phyloP scores from a whole-genome alignment of 2,797 vertebrate genomes.

The Coregonus ussuriensis region DNA sequence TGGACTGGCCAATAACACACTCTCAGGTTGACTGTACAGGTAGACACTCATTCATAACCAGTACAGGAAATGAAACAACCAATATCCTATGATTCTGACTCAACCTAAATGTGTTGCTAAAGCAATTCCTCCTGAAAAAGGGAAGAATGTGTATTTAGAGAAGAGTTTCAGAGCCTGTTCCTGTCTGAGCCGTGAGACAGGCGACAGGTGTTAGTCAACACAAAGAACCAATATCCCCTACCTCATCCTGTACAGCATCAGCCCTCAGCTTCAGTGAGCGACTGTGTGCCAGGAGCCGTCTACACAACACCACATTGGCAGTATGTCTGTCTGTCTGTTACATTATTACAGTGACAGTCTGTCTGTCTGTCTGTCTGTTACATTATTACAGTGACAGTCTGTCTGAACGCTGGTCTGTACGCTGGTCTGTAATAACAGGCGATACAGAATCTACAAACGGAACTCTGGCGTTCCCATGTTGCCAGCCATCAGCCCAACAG shows the following conservation, averaged over 20 bases:
- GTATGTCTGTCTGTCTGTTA: not conserved
- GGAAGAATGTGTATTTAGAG: not conserved
- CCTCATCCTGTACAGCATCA: constrained; percentile 75
- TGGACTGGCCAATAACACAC: not conserved
- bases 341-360: not conserved
- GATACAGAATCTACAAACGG: not conserved
- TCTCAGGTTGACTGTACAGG: not conserved
- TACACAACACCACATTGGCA: constrained; percentile 69
- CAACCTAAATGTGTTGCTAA: not conserved
- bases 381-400: not conserved
- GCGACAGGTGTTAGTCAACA: not conserved
- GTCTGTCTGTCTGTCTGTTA: not conserved
- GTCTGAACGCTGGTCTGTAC: no score
- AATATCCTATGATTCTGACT: not conserved
- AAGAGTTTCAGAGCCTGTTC: not conserved
- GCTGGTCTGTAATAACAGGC: not conserved
- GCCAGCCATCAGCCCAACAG: constrained; percentile 23
- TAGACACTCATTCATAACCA: constrained; percentile 5
- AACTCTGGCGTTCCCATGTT: constrained; percentile 28
- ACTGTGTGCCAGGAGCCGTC: constrained; percentile 73
- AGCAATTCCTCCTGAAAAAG: not conserved
- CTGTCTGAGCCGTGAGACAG: not conserved
- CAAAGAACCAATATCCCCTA: constrained; percentile 38
- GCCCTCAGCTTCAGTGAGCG: constrained; percentile 76
- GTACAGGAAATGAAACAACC: not conserved